Evolutionary conservation across 2,797 vertebrate genomes (phyloP).

Genomic region (Cetoscarus ocellatus): DNA sequence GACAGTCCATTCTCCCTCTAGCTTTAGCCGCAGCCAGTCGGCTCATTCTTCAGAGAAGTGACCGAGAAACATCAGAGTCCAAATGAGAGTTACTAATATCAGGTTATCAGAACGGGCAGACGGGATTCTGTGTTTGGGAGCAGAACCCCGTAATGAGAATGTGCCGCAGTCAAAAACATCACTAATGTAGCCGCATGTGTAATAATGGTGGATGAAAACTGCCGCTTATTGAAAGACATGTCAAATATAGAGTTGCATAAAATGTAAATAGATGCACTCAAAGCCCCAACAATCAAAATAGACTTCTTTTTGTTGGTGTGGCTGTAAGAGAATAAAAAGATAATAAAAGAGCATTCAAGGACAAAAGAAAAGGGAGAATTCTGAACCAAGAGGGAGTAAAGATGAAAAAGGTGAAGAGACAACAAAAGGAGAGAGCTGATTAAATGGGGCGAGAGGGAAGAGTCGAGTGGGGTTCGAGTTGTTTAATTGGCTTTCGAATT

Average conservation of each 20-base stretch:
- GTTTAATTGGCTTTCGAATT: conserved; percentile 34
- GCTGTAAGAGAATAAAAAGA: conserved; percentile 34
- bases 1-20: conserved; percentile 21
- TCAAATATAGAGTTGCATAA: conserved; percentile 44
- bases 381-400: not conserved
- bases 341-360: not conserved
- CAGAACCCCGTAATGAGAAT: conserved; percentile 48
- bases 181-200: conserved; percentile 34
- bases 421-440: conserved; percentile 10
- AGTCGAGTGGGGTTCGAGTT: not conserved
- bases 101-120: conserved; percentile 35
- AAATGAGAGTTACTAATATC: conserved; percentile 30
- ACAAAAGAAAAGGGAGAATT: not conserved
- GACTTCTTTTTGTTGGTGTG: conserved; percentile 34
- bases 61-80: conserved; percentile 17
- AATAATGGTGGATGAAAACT: conserved; percentile 32
- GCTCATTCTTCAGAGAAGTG: conserved; percentile 48
- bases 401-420: conserved; percentile 8
- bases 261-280: conserved; percentile 55
- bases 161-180: conserved; percentile 17
- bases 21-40: conserved; percentile 23
- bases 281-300: conserved; percentile 34
- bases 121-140: conserved; percentile 42
- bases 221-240: conserved; percentile 42
- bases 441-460: not conserved